Conservation (phyloP, 2,113 vertebrate genomes). For the Oreochromis spilurus region DNA sequence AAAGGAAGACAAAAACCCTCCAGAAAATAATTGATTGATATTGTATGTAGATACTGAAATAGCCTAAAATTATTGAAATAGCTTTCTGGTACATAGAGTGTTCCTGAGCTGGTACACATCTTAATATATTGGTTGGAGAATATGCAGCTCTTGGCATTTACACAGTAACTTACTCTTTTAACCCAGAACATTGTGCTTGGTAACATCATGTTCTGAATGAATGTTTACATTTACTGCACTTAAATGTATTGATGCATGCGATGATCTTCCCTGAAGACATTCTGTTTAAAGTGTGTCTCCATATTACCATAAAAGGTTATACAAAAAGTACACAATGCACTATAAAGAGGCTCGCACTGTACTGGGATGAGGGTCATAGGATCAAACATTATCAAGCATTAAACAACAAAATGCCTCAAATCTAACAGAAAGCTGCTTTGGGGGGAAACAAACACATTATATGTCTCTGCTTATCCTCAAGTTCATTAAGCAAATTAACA, state of each 20-base stretch:
- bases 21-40: background rate
- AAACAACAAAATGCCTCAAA: background rate
- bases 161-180: no score
- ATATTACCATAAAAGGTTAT: background rate
- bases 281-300: background rate
- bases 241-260: no score
- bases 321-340: background rate
- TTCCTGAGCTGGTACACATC: background rate
- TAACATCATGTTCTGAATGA: no score
- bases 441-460: background rate
- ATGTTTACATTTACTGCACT: no score
- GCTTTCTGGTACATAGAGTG: background rate
- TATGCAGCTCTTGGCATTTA: no score
- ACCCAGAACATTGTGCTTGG: no score
- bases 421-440: no score
- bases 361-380: background rate
- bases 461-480: background rate
- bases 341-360: background rate
- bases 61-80: background rate
- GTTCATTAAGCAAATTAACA: background rate
- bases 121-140: background rate
- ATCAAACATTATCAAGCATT: background rate
- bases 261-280: background rate
- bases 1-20: background rate
- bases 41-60: background rate